Evolutionary conservation across 2,888 invertebrate genomes (phyloP), one percentile per base, ranked within the genome.

Genomic region (Pheosia tremula): DNA sequence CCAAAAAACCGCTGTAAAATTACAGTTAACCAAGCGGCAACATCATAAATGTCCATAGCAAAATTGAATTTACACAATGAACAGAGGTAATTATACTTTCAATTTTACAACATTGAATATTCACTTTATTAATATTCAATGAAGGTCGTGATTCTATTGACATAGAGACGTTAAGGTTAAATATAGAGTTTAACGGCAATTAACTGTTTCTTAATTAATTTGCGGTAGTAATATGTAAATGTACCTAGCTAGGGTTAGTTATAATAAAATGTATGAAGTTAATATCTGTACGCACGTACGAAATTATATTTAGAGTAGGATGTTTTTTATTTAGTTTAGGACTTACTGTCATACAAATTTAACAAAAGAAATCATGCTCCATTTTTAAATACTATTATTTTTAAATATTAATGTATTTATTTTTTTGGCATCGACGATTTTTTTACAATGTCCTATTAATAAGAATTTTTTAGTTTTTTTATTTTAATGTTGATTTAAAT

Each of bases 1-100:
- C 4, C 37, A 5, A 57, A 52, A 8, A 24, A 43, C n/a, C 3
- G 61, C 4, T 59, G 39, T 58, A 39, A 56, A 60, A 62, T 61
- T 47, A 49, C 43, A 56, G 24, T 54, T 36, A 62, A 63, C 56
- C n/a, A 63, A 62, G 49, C 49, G 24, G 54, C 10, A 39, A 54
- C 62, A 59, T 38, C 61, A 61, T 59, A 24, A 47, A 62, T 60
- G 37, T 56, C 50, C 57, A 62, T 56, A 61, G 1, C 58, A 5
- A 11, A 50, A n/a, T 58, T 60, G 56, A 67, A 71, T 62, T 59
- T 59, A 39, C 52, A 49, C 37, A 59, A 50, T 58, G 53, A 60
- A 61, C 24, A 52, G 11, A 10, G 37, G 47, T 49, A 38, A 57
- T 61, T 63, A 56, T 71, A 37, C 47, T 59, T 53, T 11, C 24